A percentile compares a stretch with the other conserved stretches of the same genome.
Conservation (phyloP, 1,140 invertebrate genomes). For the Rhyacophila brunnea region DNA sequence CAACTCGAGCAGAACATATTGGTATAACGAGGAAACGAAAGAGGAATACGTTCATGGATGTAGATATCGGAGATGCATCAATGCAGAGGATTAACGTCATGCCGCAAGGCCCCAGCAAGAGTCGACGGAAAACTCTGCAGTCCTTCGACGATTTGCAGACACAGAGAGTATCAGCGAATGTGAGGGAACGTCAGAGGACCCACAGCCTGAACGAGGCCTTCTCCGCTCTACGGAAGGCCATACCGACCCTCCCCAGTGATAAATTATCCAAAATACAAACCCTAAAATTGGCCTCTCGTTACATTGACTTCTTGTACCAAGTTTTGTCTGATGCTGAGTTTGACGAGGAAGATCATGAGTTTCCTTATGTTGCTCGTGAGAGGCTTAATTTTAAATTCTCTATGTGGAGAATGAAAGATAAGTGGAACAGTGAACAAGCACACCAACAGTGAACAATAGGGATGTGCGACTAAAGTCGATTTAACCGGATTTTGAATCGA, state of each 20-base stretch:
- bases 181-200: constrained; percentile 93
- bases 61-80: no score
- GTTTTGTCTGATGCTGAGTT: constrained; percentile 63
- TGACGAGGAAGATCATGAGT: constrained; percentile 43
- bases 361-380: constrained; percentile 82
- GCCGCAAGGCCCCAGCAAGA: constrained; percentile 1
- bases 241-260: constrained; percentile 96
- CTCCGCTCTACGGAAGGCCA: constrained; percentile 86
- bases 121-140: constrained; percentile 45
- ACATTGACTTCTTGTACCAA: constrained; percentile 93
- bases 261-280: constrained; percentile 99
- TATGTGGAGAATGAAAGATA: constrained; percentile 95
- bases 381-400: constrained; percentile 92
- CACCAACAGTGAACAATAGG: no score
- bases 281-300: constrained; percentile 88
- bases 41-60: no score
- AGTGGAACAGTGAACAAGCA: constrained; percentile 61
- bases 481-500: no score
- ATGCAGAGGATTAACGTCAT: no score
- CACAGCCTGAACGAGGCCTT: constrained; percentile 97
- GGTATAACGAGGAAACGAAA: no score
- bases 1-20: no score
- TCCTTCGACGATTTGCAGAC: constrained; percentile 68
- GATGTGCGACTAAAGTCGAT: no score
- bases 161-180: constrained; percentile 93